Base-by-base conservation (phyloP, 64 coral and sea anemone species). In the Hydrozoanthus tunicans region DNA sequence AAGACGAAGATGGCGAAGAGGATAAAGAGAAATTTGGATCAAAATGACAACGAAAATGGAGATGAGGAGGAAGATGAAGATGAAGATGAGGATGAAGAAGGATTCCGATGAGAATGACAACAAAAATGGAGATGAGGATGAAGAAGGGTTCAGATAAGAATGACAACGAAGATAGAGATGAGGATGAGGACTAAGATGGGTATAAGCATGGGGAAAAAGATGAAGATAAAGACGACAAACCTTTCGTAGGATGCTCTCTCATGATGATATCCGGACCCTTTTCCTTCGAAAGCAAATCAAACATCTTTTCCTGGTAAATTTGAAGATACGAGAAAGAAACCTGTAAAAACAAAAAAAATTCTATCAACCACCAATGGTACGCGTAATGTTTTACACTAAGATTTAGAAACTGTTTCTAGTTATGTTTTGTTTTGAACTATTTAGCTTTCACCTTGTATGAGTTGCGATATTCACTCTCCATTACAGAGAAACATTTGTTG, bases 241-340 rank as follows among this genome's bases (percentile, higher is more conserved):
- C 95, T 91, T 96, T 96, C 53, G 92, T 94, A 6, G 95, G 95
- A 53, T 96, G 95, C 61, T 96, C 95, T 61, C 95, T 90, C 51
- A 96, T 85, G 62, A 91, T 94, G 5, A 94, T 85, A 62, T 96
- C 95, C 1, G 91, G 83, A 54, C 92, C 81, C 51, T 92, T 96
- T 15, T 92, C 92, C 10, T 93, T 56, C 17, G 77, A 86, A 27
- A 96, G 76, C 11, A 96, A 69, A 81, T 96, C 95, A 64, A 94
- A 96, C 57, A 96, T 81, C 81, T 93, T 82, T 78, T 94, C 95
- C 62, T 96, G 95, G 26, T 96, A 96, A 55, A 96, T 94, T n/a
- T 96, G 95, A 56, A 96, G 62, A 56, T 96, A 96, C 0, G 95
- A 96, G 70, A 93, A 96, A 3, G 92, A 92, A 27, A 96, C 90